Conservation (phyloP, 1,140 invertebrate species). For the Orussus abietinus region DNA sequence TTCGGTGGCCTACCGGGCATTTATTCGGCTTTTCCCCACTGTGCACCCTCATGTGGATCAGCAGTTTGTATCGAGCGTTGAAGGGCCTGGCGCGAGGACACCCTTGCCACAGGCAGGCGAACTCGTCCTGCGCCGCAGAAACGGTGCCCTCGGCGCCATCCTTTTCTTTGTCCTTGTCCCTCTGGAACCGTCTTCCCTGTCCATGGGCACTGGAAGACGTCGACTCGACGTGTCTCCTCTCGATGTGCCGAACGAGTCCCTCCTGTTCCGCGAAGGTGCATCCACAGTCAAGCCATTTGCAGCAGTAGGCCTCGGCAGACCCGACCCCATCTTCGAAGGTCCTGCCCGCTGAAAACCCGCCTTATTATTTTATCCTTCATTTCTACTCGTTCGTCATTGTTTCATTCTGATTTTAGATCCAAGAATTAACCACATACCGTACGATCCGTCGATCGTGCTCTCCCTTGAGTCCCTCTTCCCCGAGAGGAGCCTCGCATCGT, state of each 20-base stretch:
- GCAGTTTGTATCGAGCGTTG: conserved; percentile 92
- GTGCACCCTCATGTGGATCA: conserved; percentile 95
- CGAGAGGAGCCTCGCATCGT: conserved; percentile 6
- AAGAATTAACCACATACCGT: conserved; percentile 26
- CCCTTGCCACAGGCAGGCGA: conserved; percentile 86
- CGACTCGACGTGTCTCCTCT: conserved; percentile 82
- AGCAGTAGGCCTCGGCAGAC: too few relatives aligned
- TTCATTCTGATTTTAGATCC: too few relatives aligned
- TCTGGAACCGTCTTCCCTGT: conserved; percentile 33
- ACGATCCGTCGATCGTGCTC: conserved; percentile 26
- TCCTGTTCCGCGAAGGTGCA: conserved; percentile 73
- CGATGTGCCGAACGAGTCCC: conserved; percentile 84
- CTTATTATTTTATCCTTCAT: too few relatives aligned
- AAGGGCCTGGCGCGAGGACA: conserved; percentile 85
- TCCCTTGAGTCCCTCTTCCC: conserved; percentile 1
- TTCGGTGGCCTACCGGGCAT: conserved; percentile 76
- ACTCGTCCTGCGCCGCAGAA: conserved; percentile 64
- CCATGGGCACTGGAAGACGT: conserved; percentile 33
- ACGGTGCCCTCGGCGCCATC: conserved; percentile 22
- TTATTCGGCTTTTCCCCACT: conserved; percentile 95
- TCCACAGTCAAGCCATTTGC: conserved; percentile 84
- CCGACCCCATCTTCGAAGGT: conserved; percentile 23
- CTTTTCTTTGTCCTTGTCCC: conserved; percentile 29
- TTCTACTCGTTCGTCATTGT: too few relatives aligned
- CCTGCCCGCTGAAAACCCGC: conserved; percentile 29